Evolutionary conservation across 2,113 vertebrate species (phyloP).

Genomic region (Zosterops lateralis): DNA sequence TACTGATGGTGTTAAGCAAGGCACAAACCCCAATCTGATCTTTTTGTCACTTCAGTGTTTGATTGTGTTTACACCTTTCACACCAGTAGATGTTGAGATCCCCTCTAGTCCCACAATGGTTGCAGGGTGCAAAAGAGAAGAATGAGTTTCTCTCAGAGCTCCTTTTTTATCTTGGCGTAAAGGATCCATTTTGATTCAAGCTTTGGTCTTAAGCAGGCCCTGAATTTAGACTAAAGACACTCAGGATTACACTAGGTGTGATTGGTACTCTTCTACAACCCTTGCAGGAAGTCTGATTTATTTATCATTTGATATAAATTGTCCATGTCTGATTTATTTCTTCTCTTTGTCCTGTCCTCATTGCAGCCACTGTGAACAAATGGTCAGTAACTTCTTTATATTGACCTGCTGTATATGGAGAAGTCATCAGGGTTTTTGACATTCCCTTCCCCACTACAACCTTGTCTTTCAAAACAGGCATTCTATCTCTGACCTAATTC

Average conservation of each 20-base stretch:
- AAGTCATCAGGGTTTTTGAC: not conserved
- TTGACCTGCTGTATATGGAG: not conserved
- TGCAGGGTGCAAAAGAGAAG: not conserved
- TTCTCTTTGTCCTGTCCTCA: not conserved
- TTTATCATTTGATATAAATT: not conserved
- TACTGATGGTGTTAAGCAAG: not conserved
- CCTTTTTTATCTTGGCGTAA: not conserved
- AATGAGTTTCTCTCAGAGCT: not conserved
- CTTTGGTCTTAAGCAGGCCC: not conserved
- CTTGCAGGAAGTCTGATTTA: not conserved
- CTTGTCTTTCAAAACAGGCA: not conserved
- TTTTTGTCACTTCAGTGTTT: not conserved
- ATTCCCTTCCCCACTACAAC: not conserved
- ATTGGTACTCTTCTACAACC: not conserved
- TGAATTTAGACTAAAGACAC: not conserved
- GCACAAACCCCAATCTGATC: not conserved
- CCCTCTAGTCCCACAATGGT: not conserved
- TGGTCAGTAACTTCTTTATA: not conserved
- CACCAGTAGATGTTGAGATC: fast-evolving
- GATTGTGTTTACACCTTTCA: not conserved
- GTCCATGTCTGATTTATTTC: not conserved
- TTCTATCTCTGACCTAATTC: not conserved
- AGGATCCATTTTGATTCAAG: not conserved
- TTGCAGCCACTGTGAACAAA: not conserved
- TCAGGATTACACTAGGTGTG: not conserved